Conservation (phyloP, 2,113 vertebrate genomes). For the Cyanoramphus novaezelandiae region DNA sequence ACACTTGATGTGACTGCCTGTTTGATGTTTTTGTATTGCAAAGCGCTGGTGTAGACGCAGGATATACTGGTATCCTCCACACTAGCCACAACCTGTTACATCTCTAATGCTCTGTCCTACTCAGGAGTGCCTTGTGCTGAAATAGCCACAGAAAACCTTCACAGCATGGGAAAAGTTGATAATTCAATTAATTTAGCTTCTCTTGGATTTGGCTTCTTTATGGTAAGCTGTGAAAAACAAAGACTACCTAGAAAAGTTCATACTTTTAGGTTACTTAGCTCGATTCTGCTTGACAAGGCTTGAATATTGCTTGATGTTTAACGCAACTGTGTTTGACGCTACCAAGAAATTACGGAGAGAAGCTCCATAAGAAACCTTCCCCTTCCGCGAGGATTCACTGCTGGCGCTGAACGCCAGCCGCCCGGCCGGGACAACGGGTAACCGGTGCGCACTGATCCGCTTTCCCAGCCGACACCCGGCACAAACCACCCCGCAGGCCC, state of each 20-base stretch:
- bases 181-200: background rate
- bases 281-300: background rate
- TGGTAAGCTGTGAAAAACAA: background rate
- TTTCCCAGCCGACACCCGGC: background rate
- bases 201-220: background rate
- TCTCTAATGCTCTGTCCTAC: background rate
- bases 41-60: fast-evolving
- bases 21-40: background rate
- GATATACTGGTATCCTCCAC: fast-evolving
- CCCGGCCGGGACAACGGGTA: background rate
- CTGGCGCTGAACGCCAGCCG: background rate
- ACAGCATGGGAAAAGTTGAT: background rate
- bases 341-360: background rate
- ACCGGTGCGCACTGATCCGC: background rate
- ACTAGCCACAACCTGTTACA: background rate
- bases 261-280: background rate
- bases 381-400: background rate
- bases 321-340: background rate
- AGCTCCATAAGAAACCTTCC: too few relatives aligned
- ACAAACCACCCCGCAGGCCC: background rate
- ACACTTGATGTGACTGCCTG: background rate
- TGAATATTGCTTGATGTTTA: background rate
- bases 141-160: background rate
- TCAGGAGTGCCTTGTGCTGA: background rate
- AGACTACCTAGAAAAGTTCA: background rate